Evolutionary conservation across 1,140 invertebrate genomes (phyloP).

Genomic region (Heliconius hewitsoni): DNA sequence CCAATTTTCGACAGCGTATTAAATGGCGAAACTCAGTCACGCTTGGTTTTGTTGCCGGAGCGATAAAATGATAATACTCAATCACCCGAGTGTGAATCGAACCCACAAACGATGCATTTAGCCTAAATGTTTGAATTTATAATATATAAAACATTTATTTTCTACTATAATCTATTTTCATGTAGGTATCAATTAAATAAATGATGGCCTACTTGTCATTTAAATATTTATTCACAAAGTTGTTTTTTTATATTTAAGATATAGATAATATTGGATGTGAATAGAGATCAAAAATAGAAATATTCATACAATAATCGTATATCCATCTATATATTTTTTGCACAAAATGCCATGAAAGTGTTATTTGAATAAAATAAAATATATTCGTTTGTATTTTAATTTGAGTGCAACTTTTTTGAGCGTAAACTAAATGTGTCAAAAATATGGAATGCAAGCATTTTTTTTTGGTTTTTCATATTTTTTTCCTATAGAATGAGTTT

Average conservation of each 20-base stretch:
- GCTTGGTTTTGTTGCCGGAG: too few relatives aligned
- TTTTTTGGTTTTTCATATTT: not conserved
- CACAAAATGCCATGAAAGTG: not conserved
- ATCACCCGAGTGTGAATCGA: not conserved
- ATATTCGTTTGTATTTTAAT: not conserved
- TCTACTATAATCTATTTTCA: too few relatives aligned
- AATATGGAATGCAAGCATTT: not conserved
- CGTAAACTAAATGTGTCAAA: not conserved
- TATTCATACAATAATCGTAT: not conserved
- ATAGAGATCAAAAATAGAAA: not conserved
- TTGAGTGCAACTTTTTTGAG: not conserved
- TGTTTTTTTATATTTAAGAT: too few relatives aligned
- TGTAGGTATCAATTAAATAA: too few relatives aligned
- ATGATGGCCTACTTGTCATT: too few relatives aligned
- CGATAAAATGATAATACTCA: not conserved
- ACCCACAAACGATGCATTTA: not conserved
- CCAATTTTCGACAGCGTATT: not conserved
- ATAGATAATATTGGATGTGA: too few relatives aligned
- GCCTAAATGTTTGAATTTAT: too few relatives aligned
- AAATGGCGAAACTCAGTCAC: too few relatives aligned
- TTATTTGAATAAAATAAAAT: constrained; percentile 1
- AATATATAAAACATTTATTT: too few relatives aligned
- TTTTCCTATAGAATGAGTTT: too few relatives aligned
- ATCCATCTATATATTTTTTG: not conserved
- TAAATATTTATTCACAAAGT: too few relatives aligned